These are phyloP conservation scores for Virgularia gustaviana DNA, from an alignment of 92 coral and sea anemone genomes.

Conservation along the genomic window DNA sequence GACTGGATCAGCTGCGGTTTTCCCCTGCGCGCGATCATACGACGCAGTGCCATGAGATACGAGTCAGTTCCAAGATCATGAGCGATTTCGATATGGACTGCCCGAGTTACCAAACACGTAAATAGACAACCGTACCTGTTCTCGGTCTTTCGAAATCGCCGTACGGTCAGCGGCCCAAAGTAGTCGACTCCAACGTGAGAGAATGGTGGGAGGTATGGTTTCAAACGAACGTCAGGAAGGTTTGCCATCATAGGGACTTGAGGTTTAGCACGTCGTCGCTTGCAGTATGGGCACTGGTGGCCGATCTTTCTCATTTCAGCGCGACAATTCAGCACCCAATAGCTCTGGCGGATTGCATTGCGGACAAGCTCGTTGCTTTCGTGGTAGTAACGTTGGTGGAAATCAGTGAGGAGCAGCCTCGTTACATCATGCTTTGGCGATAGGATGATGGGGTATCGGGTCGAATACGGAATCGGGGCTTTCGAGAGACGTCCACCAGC, in stretches of 20 bases:
- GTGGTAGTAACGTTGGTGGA: constrained; percentile 26
- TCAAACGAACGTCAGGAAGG: constrained; percentile 30
- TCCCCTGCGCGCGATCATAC: background rate
- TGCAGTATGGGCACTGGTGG: constrained; percentile 36
- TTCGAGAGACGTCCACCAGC: constrained; percentile 46
- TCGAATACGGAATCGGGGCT: constrained; percentile 26
- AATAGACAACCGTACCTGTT: background rate
- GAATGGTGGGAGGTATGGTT: background rate
- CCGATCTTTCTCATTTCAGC: background rate
- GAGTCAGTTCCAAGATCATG: background rate
- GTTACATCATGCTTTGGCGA: constrained; percentile 38
- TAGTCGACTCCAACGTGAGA: too few species aligned
- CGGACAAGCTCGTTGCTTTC: constrained; percentile 33
- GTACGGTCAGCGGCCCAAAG: background rate
- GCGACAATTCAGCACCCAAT: constrained; percentile 40
- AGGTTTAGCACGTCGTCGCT: constrained; percentile 32
- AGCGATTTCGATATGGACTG: background rate
- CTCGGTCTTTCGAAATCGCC: background rate
- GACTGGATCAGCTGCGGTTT: background rate
- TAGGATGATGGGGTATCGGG: constrained; percentile 42
- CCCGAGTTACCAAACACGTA: background rate
- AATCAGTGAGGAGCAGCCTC: constrained; percentile 18
- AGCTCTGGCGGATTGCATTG: constrained; percentile 41
- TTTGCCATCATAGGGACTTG: constrained; percentile 52
- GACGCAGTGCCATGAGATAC: background rate